Conservation (phyloP, 37 sponge, comb jelly and placozoan genomes). For the Axinella damicornis region DNA sequence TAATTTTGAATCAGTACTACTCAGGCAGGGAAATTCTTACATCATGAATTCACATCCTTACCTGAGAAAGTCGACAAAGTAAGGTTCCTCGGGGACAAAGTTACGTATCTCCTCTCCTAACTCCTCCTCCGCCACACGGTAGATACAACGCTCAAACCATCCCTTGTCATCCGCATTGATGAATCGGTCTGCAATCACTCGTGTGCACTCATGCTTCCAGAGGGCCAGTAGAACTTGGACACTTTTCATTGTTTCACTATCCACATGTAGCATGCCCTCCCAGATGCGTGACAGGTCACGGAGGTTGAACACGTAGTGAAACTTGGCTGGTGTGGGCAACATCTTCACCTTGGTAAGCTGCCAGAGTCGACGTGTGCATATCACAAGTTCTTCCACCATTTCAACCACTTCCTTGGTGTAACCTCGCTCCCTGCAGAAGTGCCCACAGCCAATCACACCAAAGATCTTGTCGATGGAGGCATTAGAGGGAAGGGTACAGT, state of each 20-base stretch:
- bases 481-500: conserved; percentile 99
- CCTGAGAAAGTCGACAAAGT: conserved; percentile 98
- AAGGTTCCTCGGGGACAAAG: conserved; percentile 85
- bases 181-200: conserved; percentile 98
- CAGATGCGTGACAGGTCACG: conserved; percentile 99
- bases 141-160: conserved; percentile 85
- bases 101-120: conserved; percentile 54
- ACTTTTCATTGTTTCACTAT: conserved; percentile 53
- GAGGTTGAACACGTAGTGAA: conserved; percentile 99
- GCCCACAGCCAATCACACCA: conserved; percentile 89
- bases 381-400: conserved; percentile 75
- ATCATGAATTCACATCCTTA: neutral
- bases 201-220: conserved; percentile 95
- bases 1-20: no score
- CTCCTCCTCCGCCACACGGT: conserved; percentile 72
- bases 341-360: conserved; percentile 95
- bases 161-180: conserved; percentile 92
- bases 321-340: conserved; percentile 99
- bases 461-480: conserved; percentile 98
- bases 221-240: conserved; percentile 73
- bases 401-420: conserved; percentile 71
- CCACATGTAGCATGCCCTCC: conserved; percentile 95
- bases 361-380: conserved; percentile 91
- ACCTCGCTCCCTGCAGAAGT: conserved; percentile 91
- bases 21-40: no score